Conservation (phyloP, 92 coral and sea anemone genomes). For the Anthopleura xanthogrammica region DNA sequence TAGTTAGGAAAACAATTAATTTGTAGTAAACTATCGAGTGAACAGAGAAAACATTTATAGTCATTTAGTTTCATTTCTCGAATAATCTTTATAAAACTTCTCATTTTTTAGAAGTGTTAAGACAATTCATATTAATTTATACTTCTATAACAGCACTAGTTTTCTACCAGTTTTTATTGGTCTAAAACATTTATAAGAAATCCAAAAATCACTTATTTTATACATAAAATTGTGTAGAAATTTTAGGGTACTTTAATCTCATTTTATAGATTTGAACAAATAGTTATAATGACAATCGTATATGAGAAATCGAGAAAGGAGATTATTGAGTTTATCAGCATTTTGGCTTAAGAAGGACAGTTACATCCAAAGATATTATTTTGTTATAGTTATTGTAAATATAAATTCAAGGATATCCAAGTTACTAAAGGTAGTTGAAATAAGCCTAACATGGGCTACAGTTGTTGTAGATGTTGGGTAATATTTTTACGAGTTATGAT, state of each 20-base stretch:
- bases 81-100: background rate
- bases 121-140: background rate
- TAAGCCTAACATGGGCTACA: background rate
- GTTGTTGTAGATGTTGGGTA: constrained; percentile 3
- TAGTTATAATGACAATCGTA: background rate
- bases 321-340: background rate
- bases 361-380: background rate
- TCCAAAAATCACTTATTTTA: background rate
- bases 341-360: background rate
- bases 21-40: constrained; percentile 1
- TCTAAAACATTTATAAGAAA: background rate
- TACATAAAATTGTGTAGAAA: background rate
- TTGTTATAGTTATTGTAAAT: constrained; percentile 5
- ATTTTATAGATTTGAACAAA: background rate
- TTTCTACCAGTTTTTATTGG: background rate
- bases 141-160: background rate
- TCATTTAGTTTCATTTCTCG: background rate
- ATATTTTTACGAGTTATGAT: background rate
- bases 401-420: background rate
- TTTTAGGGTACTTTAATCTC: background rate
- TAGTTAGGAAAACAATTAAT: background rate
- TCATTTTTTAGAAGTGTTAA: background rate
- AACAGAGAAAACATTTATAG: background rate
- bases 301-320: background rate
- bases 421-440: background rate